phyloP scores from a whole-genome alignment of 2,888 invertebrate genomes.

The Desoria tigrina region DNA sequence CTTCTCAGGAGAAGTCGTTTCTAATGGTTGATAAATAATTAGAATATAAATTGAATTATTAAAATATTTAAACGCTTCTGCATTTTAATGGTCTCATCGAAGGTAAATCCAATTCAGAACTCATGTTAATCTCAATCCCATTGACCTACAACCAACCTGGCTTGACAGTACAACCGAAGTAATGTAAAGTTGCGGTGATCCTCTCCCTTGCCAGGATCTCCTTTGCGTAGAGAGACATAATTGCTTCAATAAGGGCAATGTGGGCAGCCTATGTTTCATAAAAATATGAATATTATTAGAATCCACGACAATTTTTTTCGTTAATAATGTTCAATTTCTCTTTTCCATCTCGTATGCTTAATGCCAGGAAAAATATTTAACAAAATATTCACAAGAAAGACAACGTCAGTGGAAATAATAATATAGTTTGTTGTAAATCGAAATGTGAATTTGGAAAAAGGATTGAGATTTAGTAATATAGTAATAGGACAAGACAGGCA shows the following conservation, averaged over 20 bases:
- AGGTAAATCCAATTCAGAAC: background rate
- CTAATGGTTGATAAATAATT: conserved; percentile 36
- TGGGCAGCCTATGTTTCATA: conserved; percentile 48
- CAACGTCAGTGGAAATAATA: too few relatives aligned
- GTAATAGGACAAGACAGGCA: too few relatives aligned
- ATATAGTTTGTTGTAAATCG: too few relatives aligned
- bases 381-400: too few relatives aligned
- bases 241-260: conserved; percentile 52
- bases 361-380: too few relatives aligned
- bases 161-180: conserved; percentile 47
- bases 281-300: conserved; percentile 17
- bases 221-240: conserved; percentile 51
- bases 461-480: too few relatives aligned
- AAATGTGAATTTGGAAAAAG: too few relatives aligned
- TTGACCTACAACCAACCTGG: conserved; percentile 40
- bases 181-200: conserved; percentile 44
- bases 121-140: too few relatives aligned
- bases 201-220: conserved; percentile 49
- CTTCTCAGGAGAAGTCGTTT: conserved; percentile 47
- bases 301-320: background rate
- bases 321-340: too few relatives aligned
- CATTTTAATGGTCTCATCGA: background rate
- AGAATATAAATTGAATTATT: too few relatives aligned
- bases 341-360: too few relatives aligned
- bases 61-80: background rate